A percentile compares a stretch with the other conserved stretches of the same genome.
Conservation (phyloP, 2,888 invertebrate genomes). For the Diabrotica balteata region DNA sequence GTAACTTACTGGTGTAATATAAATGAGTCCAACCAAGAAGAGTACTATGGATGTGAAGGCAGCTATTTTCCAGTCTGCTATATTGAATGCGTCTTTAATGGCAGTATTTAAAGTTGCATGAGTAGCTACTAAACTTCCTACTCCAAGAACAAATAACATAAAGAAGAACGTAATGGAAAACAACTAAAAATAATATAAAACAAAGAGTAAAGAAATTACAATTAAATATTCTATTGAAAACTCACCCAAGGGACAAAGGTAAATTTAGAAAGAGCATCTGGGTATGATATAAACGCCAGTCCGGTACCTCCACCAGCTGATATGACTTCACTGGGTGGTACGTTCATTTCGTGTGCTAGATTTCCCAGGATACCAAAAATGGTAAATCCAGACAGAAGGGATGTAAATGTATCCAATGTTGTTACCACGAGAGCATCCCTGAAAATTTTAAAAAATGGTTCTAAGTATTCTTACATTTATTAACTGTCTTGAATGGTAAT, state of each 20-base stretch:
- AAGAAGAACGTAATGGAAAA: constrained; percentile 82
- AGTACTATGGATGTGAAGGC: constrained; percentile 57
- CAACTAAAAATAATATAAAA: constrained; percentile 61
- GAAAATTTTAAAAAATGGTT: not conserved
- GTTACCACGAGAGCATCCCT: constrained; percentile 83
- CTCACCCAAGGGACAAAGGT: constrained; percentile 74
- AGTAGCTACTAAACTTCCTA: constrained; percentile 78
- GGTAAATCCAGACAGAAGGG: constrained; percentile 80
- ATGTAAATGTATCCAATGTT: constrained; percentile 82
- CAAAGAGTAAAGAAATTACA: too few species aligned
- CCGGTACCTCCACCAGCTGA: constrained; percentile 80
- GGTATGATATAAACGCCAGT: constrained; percentile 84
- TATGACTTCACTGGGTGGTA: constrained; percentile 70
- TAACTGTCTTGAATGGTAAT: too few species aligned
- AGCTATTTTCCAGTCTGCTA: constrained; percentile 69
- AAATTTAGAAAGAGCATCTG: constrained; percentile 82
- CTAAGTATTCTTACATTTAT: too few species aligned
- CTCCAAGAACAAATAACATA: constrained; percentile 80
- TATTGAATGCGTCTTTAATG: constrained; percentile 70
- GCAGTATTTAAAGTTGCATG: constrained; percentile 74
- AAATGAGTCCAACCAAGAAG: constrained; percentile 72
- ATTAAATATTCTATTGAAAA: not conserved
- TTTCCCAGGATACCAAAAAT: constrained; percentile 86
- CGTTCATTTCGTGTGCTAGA: constrained; percentile 72
- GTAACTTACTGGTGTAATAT: constrained; percentile 75